A percentile compares a stretch with the other conserved stretches of the same genome.
Conservation (phyloP, 2,113 vertebrate genomes). For the Gambusia holbrooki region DNA sequence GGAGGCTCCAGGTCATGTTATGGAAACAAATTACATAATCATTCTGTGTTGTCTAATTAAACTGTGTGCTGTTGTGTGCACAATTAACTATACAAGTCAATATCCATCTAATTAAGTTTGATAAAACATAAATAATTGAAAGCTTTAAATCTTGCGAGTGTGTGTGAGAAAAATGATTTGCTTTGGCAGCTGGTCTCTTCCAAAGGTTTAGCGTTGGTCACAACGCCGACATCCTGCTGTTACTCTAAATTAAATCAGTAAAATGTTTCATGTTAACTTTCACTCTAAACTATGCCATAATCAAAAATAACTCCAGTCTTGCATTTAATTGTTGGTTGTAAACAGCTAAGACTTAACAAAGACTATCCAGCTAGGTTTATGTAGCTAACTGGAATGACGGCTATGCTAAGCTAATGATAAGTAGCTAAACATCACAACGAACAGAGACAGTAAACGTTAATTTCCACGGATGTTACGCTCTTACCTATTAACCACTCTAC, state of each 20-base stretch:
- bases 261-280: no score
- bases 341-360: conserved; percentile 14
- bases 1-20: no score
- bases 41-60: no score
- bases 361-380: conserved; percentile 12
- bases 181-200: no score
- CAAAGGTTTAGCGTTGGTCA: not conserved
- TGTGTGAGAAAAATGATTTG: no score
- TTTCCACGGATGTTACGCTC: not conserved
- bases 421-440: not conserved
- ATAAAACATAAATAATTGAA: not conserved
- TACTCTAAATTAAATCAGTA: no score
- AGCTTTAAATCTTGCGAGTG: no score
- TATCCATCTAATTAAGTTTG: not conserved
- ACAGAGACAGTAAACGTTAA: fast-evolving
- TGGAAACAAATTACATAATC: no score
- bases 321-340: not conserved
- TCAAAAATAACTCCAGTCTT: not conserved
- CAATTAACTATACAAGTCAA: not conserved
- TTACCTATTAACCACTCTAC: conserved; percentile 52
- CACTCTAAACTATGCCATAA: not conserved
- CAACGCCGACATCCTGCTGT: not conserved
- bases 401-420: conserved; percentile 45
- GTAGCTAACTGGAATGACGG: conserved; percentile 11
- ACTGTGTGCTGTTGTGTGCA: not conserved